These are phyloP conservation scores for Rugalucina vietnamica DNA, from an alignment of 2,888 invertebrate species.

Conservation along the genomic window DNA sequence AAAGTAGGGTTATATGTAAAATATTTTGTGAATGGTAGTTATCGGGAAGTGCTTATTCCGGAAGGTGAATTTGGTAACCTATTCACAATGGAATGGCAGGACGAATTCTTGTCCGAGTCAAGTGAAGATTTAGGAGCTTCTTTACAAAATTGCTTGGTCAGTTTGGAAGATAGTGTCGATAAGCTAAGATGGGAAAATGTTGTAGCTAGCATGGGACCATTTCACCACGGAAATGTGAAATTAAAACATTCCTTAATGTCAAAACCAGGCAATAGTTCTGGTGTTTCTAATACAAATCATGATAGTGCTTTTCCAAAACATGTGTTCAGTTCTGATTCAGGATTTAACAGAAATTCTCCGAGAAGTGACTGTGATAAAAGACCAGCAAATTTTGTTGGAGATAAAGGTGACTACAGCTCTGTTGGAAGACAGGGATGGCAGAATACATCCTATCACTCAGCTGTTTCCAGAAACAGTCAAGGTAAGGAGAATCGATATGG, in stretches of 20 bases:
- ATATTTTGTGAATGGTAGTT: slow-evolving; percentile 15
- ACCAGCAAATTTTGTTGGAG: neutral
- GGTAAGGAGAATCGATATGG: no score
- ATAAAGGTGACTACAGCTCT: neutral
- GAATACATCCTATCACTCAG: neutral
- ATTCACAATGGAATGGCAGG: slow-evolving; percentile 67
- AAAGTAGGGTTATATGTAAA: slow-evolving; percentile 53
- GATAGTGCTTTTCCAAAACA: slow-evolving; percentile 6
- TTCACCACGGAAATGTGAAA: slow-evolving; percentile 20
- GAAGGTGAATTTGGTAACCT: slow-evolving; percentile 55
- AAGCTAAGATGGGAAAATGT: slow-evolving; percentile 67
- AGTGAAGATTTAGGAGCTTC: slow-evolving; percentile 56
- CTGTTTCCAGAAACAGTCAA: neutral
- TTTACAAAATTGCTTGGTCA: slow-evolving; percentile 59
- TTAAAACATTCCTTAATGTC: slow-evolving; percentile 15
- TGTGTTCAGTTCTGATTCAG: slow-evolving; percentile 14
- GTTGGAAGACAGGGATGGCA: neutral
- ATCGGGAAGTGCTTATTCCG: slow-evolving; percentile 36
- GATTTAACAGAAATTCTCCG: neutral
- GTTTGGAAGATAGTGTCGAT: slow-evolving; percentile 66
- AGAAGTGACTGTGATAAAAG: neutral
- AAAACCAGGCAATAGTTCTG: neutral
- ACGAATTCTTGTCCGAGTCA: slow-evolving; percentile 28
- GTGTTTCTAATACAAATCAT: neutral
- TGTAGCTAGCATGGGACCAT: slow-evolving; percentile 37